Evolutionary conservation across 2,888 invertebrate genomes (phyloP).

Genomic region (Cephus pygmeus): DNA sequence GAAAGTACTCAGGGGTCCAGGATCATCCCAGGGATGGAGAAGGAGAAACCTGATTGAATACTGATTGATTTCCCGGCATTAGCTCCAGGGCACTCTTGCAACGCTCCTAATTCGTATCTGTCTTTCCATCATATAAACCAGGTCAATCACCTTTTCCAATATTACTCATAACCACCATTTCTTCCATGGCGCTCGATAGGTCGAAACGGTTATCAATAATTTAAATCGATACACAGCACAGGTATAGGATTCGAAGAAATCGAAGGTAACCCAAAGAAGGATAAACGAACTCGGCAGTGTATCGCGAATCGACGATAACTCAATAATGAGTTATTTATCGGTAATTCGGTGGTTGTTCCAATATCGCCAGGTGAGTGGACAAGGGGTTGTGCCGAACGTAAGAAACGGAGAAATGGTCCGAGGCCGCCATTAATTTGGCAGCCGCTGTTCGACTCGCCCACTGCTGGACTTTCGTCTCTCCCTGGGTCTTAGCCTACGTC

Average conservation of each 20-base stretch:
- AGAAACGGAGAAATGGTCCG: constrained; percentile 44
- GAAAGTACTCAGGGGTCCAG: constrained; percentile 2
- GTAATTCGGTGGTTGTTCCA: constrained; percentile 41
- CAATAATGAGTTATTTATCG: constrained; percentile 53
- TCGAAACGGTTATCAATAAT: background rate
- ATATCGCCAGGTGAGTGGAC: constrained; percentile 46
- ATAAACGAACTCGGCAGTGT: constrained; percentile 1
- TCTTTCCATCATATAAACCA: background rate
- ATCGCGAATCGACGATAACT: constrained; percentile 37
- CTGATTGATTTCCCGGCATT: constrained; percentile 5
- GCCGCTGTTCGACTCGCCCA: constrained; percentile 50
- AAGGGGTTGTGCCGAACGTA: constrained; percentile 20
- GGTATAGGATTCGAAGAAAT: background rate
- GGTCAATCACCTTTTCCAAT: background rate
- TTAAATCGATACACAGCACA: background rate
- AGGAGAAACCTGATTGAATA: constrained; percentile 11
- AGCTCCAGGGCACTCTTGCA: background rate
- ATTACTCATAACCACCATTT: background rate
- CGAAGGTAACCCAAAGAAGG: background rate
- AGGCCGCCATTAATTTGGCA: constrained; percentile 54
- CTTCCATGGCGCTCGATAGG: background rate
- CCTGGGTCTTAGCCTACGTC: constrained; percentile 41
- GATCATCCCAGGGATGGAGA: constrained; percentile 1
- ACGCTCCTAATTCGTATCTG: background rate
- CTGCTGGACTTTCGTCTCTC: constrained; percentile 28